Percentiles rank a stretch among this genome's conserved stretches.
Evolutionary conservation across 2,113 vertebrate species (phyloP).

Genomic region (Leiothrix lutea): DNA sequence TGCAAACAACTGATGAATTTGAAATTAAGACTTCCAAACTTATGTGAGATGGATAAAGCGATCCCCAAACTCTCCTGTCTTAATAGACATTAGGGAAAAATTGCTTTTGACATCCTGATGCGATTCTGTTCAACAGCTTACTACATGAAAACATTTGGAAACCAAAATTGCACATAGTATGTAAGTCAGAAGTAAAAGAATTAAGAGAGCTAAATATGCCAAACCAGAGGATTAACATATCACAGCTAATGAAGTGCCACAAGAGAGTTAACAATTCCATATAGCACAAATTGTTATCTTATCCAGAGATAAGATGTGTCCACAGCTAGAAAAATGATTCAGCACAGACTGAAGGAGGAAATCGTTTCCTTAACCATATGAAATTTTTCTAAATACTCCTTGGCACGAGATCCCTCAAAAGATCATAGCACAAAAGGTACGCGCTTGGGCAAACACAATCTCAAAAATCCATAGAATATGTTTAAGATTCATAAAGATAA

Average conservation of each 20-base stretch:
- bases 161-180: not conserved
- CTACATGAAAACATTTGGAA: not conserved
- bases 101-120: not conserved
- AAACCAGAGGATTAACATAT: not conserved
- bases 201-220: not conserved
- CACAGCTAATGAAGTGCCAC: not conserved
- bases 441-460: not conserved
- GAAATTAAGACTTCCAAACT: not conserved
- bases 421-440: not conserved
- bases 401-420: not conserved
- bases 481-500: not conserved
- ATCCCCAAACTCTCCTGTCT: not conserved
- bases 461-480: not conserved
- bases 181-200: not conserved
- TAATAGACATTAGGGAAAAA: not conserved
- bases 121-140: not conserved
- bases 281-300: not conserved
- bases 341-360: not conserved
- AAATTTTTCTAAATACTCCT: not conserved
- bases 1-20: not conserved
- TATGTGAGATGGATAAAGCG: not conserved
- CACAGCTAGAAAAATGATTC: conserved; percentile 1
- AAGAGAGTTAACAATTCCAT: not conserved
- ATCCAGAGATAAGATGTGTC: conserved; percentile 3
- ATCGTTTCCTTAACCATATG: not conserved